A percentile compares a stretch with the other conserved stretches of the same genome.
Evolutionary conservation across 2,797 vertebrate species (phyloP).

Genomic region (Centroberyx gerrardi): DNA sequence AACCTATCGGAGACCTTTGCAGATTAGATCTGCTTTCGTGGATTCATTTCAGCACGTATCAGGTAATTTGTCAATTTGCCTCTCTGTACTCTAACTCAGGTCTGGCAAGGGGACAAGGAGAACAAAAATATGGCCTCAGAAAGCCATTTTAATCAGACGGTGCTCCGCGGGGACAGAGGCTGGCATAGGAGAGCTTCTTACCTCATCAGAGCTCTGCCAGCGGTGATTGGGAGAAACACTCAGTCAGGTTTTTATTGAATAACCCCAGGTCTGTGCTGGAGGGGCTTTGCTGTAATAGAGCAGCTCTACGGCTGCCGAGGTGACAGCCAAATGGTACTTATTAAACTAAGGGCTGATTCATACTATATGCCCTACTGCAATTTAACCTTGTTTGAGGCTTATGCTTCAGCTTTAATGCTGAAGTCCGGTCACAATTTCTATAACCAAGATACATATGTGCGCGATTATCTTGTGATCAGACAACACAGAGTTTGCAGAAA

Average conservation of each 20-base stretch:
- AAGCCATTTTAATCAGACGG: conserved; percentile 84
- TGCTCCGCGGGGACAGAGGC: conserved; percentile 68
- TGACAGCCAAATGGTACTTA: conserved; percentile 83
- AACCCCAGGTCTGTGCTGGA: conserved; percentile 76
- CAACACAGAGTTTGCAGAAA: conserved; percentile 36
- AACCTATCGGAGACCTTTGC: conserved; percentile 42
- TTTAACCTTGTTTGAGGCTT: conserved; percentile 76
- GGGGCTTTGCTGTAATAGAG: conserved; percentile 80
- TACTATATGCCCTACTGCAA: conserved; percentile 67
- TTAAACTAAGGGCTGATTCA: conserved; percentile 80
- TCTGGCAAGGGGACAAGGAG: conserved; percentile 72
- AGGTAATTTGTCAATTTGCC: conserved; percentile 77
- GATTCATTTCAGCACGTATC: conserved; percentile 69
- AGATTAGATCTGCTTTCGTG: conserved; percentile 70
- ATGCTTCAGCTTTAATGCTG: conserved; percentile 56
- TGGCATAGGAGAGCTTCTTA: conserved; percentile 79
- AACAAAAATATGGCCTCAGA: conserved; percentile 75
- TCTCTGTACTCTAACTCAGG: conserved; percentile 52
- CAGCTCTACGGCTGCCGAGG: conserved; percentile 68
- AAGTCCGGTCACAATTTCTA: conserved; percentile 54
- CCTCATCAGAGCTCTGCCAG: conserved; percentile 84
- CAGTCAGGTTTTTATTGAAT: conserved; percentile 84
- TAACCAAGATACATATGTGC: conserved; percentile 49
- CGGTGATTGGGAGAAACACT: conserved; percentile 84
- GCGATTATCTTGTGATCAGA: conserved; percentile 64